phyloP scores from a whole-genome alignment of 2,113 vertebrate species.

The Hoplias malabaricus region DNA sequence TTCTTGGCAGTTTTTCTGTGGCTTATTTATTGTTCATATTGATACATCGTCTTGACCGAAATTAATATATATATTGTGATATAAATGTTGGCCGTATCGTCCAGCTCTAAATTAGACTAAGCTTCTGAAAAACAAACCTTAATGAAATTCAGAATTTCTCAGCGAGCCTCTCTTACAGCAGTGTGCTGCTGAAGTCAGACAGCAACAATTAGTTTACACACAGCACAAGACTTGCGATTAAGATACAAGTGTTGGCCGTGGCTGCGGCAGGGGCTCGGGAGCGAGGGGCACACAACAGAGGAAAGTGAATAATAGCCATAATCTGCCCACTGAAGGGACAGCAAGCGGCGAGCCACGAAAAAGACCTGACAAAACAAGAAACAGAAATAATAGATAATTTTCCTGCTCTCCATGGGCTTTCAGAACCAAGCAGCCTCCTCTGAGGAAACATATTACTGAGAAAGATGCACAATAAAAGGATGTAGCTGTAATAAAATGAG shows the following conservation, averaged over 20 bases:
- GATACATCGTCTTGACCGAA: too few relatives aligned
- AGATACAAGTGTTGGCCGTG: background rate
- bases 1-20: too few relatives aligned
- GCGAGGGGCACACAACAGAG: background rate
- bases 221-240: background rate
- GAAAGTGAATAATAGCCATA: slow-evolving; percentile 1
- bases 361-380: background rate
- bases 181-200: background rate
- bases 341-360: background rate
- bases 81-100: too few relatives aligned
- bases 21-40: too few relatives aligned
- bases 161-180: too few relatives aligned
- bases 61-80: too few relatives aligned
- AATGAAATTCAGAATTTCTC: too few relatives aligned
- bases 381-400: background rate
- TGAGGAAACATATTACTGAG: background rate
- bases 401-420: background rate
- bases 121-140: too few relatives aligned
- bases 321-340: background rate
- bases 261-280: background rate
- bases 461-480: background rate
- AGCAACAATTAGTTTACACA: background rate
- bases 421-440: background rate
- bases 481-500: background rate
- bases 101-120: too few relatives aligned